Evolutionary conservation across 2,113 vertebrate species (phyloP).

Genomic region (Pteruthius melanotis): DNA sequence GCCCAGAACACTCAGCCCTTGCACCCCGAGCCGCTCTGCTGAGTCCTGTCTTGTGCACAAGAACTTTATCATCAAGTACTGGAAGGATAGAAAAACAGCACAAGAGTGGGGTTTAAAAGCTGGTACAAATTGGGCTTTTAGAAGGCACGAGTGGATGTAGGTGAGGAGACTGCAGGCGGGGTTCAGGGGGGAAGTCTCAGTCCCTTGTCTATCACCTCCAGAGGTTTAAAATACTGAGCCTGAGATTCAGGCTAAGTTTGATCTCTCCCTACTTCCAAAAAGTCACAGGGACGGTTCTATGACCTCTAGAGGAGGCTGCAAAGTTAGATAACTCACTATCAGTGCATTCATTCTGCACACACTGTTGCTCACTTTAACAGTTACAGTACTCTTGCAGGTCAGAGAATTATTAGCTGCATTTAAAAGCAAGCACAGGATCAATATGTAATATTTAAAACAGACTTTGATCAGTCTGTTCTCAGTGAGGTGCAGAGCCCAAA

Average conservation of each 20-base stretch:
- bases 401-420: background rate
- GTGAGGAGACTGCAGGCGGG: background rate
- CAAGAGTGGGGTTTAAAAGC: background rate
- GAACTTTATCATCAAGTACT: constrained; percentile 99
- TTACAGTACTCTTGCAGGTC: background rate
- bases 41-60: constrained; percentile 90
- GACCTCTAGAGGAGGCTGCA: background rate
- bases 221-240: background rate
- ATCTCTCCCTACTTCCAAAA: background rate
- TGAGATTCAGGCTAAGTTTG: background rate
- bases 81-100: background rate
- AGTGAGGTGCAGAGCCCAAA: background rate
- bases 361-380: background rate
- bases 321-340: background rate
- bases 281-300: background rate
- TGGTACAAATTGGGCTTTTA: background rate
- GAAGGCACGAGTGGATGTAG: accelerated
- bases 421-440: background rate
- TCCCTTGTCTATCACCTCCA: background rate
- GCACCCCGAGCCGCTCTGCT: constrained; percentile 89
- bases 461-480: background rate
- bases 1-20: constrained; percentile 85
- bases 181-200: background rate
- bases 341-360: background rate
- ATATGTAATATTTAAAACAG: background rate